Evolutionary conservation across 2,113 vertebrate genomes (phyloP).

Genomic region (Phyllostomus discolor): DNA sequence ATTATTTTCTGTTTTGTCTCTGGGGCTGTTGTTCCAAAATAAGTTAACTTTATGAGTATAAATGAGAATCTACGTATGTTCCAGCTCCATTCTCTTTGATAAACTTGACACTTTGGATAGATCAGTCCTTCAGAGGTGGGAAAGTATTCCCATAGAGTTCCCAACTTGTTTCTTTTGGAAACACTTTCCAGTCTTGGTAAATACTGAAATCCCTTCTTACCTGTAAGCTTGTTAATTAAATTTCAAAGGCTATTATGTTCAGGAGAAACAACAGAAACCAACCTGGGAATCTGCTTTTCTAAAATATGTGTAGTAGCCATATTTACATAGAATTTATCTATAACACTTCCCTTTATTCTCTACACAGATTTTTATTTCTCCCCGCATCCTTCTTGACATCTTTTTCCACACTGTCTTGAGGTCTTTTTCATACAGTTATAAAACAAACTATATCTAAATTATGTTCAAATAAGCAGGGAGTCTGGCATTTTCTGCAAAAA

Average conservation of each 20-base stretch:
- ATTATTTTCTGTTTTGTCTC: neutral
- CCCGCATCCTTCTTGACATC: neutral
- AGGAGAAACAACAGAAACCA: neutral
- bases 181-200: neutral
- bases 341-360: neutral
- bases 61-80: neutral
- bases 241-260: neutral
- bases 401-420: neutral
- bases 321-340: neutral
- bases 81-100: neutral
- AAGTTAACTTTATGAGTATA: neutral
- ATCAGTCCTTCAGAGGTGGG: neutral
- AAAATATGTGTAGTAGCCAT: neutral
- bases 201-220: neutral
- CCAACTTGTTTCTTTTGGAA: neutral
- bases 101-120: neutral
- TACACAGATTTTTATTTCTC: neutral
- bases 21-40: neutral
- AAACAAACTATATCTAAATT: constrained; percentile 10
- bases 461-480: neutral
- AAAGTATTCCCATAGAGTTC: neutral
- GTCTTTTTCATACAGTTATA: neutral
- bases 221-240: neutral
- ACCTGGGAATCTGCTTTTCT: neutral
- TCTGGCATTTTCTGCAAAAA: neutral